Conservation (phyloP, 2,888 invertebrate genomes). For the Sesamia inferens region DNA sequence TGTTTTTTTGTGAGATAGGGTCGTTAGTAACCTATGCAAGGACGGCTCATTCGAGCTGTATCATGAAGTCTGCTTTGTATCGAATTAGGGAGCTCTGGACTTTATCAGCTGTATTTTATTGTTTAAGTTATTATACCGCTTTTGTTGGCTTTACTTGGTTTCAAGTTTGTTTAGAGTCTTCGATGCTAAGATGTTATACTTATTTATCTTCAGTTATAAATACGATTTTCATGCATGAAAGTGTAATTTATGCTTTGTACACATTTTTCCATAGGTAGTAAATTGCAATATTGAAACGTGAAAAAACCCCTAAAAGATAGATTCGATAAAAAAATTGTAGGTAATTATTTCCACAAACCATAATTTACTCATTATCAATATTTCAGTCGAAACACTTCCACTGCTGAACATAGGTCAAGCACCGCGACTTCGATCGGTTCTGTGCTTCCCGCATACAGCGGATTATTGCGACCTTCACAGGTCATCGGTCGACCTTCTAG, state of each 20-base stretch:
- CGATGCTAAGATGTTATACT: neutral
- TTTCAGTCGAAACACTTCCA: too few species aligned
- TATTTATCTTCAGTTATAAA: too few species aligned
- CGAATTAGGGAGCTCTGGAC: constrained; percentile 53
- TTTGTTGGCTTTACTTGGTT: constrained; percentile 1
- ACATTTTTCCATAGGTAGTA: neutral
- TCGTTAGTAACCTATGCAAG: constrained; percentile 67
- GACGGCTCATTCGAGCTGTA: constrained; percentile 60
- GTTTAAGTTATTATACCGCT: constrained; percentile 9
- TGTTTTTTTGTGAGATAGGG: constrained; percentile 47
- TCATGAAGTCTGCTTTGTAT: constrained; percentile 63
- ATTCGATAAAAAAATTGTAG: neutral
- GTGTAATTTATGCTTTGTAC: neutral
- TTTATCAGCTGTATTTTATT: constrained; percentile 46
- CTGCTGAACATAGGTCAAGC: too few species aligned
- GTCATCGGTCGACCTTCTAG: too few species aligned
- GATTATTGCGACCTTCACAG: too few species aligned
- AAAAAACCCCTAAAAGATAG: neutral
- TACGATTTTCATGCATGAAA: too few species aligned
- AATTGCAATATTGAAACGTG: neutral
- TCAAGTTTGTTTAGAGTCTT: neutral
- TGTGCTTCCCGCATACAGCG: too few species aligned
- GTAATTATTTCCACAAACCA: neutral
- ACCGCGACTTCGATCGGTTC: too few species aligned
- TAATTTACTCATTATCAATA: too few species aligned